Evolutionary conservation across 2,888 invertebrate genomes (phyloP), one percentile per base, ranked within the genome.

Genomic region (Perizoma flavofasciatum): DNA sequence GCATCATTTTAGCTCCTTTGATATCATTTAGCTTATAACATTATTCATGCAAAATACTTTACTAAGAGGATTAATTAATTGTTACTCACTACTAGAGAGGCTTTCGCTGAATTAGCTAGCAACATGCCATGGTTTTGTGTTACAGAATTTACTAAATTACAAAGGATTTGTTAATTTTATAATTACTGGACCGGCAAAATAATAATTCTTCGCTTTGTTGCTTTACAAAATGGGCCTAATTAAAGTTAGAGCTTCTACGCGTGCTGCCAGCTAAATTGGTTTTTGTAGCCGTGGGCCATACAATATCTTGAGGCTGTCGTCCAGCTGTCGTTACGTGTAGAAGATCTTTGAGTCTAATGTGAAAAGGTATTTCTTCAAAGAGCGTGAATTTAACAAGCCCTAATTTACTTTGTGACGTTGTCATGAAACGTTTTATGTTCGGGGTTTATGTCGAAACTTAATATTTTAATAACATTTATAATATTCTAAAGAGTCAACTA

Each of bases 131-230:
- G 64, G 64, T 68, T 64, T 64, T 66, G 48, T 60, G 48, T 66
- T 68, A 52, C 67, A 44, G 51, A 48, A 11, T 59, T 59, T 65
- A 63, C 59, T 37, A 51, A 62, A 60, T 63, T 58, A 63, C 66
- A 63, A 66, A 63, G 68, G 64, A 61, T 63, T 55, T 57, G 59
- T 61, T 60, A 67, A 65, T 67, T 61, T 57, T 41, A 50, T 59
- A 64, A 68, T 64, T 64, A 61, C 56, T 66, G 55, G 49, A 53
- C 60, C 60, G 57, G 57, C 51, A 45, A 61, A 59, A 64, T 64
- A 64, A 58, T 64, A 59, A 61, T 61, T 65, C 51, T 63, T 63
- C 52, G 51, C 62, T 64, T 66, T 64, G 64, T 62, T 61, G 34
- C 55, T 63, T 59, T 63, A 51, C 59, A 52, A 62, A 62, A 59